Conservation (phyloP, 2,888 invertebrate genomes). For the Leucoma salicis region DNA sequence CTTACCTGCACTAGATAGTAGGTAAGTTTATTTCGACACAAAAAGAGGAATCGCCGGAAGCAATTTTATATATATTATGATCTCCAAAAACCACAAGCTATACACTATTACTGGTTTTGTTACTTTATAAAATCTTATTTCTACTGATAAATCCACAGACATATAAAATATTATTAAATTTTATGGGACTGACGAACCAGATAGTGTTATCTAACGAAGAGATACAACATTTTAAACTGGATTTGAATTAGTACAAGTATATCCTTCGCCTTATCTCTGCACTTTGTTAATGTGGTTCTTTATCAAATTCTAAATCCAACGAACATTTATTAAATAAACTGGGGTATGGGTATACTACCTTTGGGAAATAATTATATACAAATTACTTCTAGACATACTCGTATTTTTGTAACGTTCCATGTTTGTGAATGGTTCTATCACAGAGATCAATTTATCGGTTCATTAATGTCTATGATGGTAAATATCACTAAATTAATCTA, state of each 20-base stretch:
- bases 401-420: constrained; percentile 70
- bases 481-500: constrained; percentile 63
- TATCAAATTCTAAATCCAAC: constrained; percentile 62
- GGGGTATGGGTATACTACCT: constrained; percentile 58
- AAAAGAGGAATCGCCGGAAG: not conserved
- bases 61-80: constrained; percentile 1
- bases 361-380: constrained; percentile 63
- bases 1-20: too few species aligned
- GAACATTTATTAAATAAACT: constrained; percentile 49
- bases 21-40: too few species aligned
- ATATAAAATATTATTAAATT: constrained; percentile 39
- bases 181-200: constrained; percentile 45
- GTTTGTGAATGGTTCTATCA: constrained; percentile 69
- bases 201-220: constrained; percentile 57
- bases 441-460: constrained; percentile 73
- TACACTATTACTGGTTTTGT: not conserved
- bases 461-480: constrained; percentile 70
- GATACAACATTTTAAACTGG: constrained; percentile 53
- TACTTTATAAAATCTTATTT: constrained; percentile 5
- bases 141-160: constrained; percentile 31
- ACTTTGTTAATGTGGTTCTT: constrained; percentile 61
- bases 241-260: constrained; percentile 70
- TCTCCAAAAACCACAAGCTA: not conserved
- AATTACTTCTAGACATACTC: constrained; percentile 65
- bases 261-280: constrained; percentile 59